phyloP scores from a whole-genome alignment of 2,797 vertebrate genomes.

The Artibeus jamaicensis region DNA sequence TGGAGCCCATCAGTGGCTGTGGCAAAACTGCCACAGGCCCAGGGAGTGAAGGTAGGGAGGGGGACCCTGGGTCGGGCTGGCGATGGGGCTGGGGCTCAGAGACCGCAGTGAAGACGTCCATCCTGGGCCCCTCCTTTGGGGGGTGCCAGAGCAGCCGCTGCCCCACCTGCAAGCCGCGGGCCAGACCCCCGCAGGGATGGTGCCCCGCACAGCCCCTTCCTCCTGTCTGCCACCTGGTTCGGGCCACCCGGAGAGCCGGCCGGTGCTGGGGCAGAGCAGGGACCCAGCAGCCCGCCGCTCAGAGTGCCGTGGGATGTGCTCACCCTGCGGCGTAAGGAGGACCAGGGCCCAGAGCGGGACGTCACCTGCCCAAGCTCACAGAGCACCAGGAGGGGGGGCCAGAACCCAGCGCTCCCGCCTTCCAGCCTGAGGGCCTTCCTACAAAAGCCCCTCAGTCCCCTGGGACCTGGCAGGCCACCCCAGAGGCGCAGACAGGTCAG shows the following conservation, averaged over 20 bases:
- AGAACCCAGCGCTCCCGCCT: too few species aligned
- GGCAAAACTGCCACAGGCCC: conserved; percentile 1
- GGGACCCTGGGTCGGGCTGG: not conserved
- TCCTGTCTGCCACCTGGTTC: not conserved
- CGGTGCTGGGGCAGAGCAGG: not conserved
- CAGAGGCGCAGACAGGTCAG: not conserved
- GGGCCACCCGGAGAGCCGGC: not conserved
- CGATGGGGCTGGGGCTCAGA: not conserved
- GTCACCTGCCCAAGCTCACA: not conserved
- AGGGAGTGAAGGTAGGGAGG: not conserved
- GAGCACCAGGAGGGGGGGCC: not conserved
- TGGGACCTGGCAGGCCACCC: not conserved
- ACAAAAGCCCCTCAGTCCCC: not conserved
- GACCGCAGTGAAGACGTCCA: not conserved
- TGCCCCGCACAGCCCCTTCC: not conserved
- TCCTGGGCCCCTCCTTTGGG: fast-evolving
- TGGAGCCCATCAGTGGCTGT: not conserved
- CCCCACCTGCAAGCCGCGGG: fast-evolving
- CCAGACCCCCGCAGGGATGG: fast-evolving
- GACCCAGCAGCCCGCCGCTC: not conserved
- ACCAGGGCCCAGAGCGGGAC: not conserved
- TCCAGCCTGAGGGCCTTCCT: not conserved
- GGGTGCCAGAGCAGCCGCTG: fast-evolving
- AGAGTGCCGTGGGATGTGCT: not conserved
- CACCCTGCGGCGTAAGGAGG: fast-evolving